phyloP scores from a whole-genome alignment of 2,113 vertebrate genomes.

The Bubo bubo region DNA sequence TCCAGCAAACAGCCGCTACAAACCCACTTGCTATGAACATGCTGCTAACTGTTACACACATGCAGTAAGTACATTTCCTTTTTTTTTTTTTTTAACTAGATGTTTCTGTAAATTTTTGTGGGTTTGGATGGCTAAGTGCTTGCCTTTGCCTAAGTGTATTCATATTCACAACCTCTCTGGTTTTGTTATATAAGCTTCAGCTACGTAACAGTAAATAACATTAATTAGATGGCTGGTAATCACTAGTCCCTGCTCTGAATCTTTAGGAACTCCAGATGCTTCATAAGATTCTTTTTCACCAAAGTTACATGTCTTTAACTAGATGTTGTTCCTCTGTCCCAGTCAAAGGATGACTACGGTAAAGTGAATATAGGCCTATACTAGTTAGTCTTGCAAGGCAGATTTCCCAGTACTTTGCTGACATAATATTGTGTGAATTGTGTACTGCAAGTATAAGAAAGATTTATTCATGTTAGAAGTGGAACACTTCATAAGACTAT shows the following conservation, averaged over 20 bases:
- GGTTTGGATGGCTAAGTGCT: not conserved
- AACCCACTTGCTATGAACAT: constrained; percentile 95
- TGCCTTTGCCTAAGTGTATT: not conserved
- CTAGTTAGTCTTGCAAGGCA: not conserved
- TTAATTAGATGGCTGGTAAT: not conserved
- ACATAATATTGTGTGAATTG: not conserved
- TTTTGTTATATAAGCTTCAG: not conserved
- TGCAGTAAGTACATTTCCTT: constrained; percentile 80
- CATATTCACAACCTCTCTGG: not conserved
- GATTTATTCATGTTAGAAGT: not conserved
- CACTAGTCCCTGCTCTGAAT: not conserved
- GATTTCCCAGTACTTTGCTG: not conserved
- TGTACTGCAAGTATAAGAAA: not conserved
- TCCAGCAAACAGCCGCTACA: constrained; percentile 94
- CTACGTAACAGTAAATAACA: not conserved
- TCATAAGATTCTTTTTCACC: not conserved
- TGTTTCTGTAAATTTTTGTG: not conserved
- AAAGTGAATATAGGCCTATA: not conserved
- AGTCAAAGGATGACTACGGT: not conserved
- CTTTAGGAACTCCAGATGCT: not conserved
- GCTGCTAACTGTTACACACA: constrained; percentile 99
- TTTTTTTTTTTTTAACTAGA: too few species aligned
- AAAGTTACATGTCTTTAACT: not conserved
- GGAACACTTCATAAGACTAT: not conserved
- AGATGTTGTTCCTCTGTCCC: not conserved